Percentiles rank a stretch among this genome's conserved stretches.
Conservation (phyloP, 2,888 invertebrate genomes). For the Mimas tiliae region DNA sequence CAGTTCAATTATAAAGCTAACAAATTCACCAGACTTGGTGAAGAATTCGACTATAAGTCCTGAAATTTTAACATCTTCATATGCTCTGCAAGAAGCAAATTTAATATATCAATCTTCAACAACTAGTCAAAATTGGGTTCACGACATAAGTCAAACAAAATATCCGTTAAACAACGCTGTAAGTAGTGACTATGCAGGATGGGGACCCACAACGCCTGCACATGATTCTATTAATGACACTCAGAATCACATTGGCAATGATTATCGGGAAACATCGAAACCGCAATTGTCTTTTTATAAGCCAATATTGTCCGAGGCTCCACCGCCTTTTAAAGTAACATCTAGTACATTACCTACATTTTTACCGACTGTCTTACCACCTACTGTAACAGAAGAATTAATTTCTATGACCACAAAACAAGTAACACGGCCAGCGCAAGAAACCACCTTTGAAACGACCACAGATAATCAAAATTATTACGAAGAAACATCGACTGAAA, state of each 20-base stretch:
- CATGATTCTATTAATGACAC: slow-evolving; percentile 68
- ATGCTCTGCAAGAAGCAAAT: slow-evolving; percentile 86
- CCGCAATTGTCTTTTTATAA: slow-evolving; percentile 71
- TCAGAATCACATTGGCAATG: slow-evolving; percentile 68
- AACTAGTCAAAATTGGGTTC: slow-evolving; percentile 76
- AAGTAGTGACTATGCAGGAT: slow-evolving; percentile 78
- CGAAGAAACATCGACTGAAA: slow-evolving; percentile 60
- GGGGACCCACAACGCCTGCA: slow-evolving; percentile 78
- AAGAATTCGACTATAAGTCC: slow-evolving; percentile 52
- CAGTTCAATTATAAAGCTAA: slow-evolving; percentile 48
- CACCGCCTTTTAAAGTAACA: slow-evolving; percentile 63
- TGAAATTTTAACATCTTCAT: slow-evolving; percentile 67
- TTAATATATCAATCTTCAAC: slow-evolving; percentile 87
- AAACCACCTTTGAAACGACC: slow-evolving; percentile 51
- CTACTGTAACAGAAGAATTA: slow-evolving; percentile 39
- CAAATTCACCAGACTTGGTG: slow-evolving; percentile 47
- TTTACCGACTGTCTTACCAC: slow-evolving; percentile 65
- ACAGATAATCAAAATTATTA: slow-evolving; percentile 52
- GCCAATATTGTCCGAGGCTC: slow-evolving; percentile 68
- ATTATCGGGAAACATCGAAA: slow-evolving; percentile 54
- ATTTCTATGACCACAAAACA: slow-evolving; percentile 41
- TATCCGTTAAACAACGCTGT: slow-evolving; percentile 57
- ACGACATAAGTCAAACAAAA: slow-evolving; percentile 60
- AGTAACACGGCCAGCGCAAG: slow-evolving; percentile 52
- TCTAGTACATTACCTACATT: slow-evolving; percentile 56